Base-by-base conservation (phyloP, 2,888 invertebrate genomes). In the Sphinx pinastri region DNA sequence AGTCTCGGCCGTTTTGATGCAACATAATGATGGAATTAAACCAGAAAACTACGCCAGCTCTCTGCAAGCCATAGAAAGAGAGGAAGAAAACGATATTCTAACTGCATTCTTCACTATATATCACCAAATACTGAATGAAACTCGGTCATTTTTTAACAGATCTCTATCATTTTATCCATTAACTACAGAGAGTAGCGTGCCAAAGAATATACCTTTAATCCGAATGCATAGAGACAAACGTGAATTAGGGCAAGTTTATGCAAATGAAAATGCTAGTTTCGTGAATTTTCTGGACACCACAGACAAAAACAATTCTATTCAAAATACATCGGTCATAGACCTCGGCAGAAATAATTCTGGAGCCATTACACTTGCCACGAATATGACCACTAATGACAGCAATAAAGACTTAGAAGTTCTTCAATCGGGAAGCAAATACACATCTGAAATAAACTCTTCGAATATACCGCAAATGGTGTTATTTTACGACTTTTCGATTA, bases 11-110 rank as follows among this genome's bases (percentile, higher is more conserved):
- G 87, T 93, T 74, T 75, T 93, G 31, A 87, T 82, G 72, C 90
- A 89, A 71, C 91, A 93, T 69, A 92, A 91, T 68, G 83, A 90
- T 70, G 93, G 91, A 7, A 85, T 90, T 31, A 84, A 86, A 57
- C 69, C 81, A 16, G 84, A 84, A 55, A 86, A 87, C 66, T 92
- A 91, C 75, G 77, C 78, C 2, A 81, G 83, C 66, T 77, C 82
- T 12, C 74, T 92, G 5, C 84, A 85, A 16, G 84, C 78, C 71
- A 82, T 89, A 45, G 82, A 88, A 54, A 77, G 77, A 47, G 87
- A 89, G 69, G 87, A 88, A 70, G 85, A 88, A 70, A 85, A 74
- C 67, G 88, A 88, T 68, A 71, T 89, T 13, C 80, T 87, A 51
- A 76, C 78, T n/a, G 68, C 85, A 70, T 80, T 91, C 47, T 79